Percentiles rank a stretch among this genome's conserved stretches.
Conservation (phyloP, 2,113 vertebrate genomes). For the Zosterops pallidus region DNA sequence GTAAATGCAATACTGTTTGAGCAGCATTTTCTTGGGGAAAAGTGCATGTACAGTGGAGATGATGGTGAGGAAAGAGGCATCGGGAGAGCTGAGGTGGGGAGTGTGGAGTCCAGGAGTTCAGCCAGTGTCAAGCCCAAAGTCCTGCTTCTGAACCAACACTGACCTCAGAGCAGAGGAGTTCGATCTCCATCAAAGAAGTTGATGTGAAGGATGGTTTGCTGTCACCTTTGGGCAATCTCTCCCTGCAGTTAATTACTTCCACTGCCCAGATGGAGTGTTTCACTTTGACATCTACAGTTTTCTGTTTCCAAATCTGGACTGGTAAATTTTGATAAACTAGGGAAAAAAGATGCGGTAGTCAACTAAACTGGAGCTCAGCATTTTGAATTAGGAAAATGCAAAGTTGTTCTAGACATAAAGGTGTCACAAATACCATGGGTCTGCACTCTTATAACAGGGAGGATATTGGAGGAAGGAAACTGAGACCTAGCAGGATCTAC, state of each 20-base stretch:
- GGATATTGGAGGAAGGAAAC: neutral
- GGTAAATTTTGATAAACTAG: neutral
- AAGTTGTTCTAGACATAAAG: neutral
- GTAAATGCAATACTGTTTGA: conserved; percentile 24
- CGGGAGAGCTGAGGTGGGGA: neutral
- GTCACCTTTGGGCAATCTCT: neutral
- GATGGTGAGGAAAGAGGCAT: neutral
- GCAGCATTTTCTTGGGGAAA: conserved; percentile 18
- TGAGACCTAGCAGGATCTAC: neutral
- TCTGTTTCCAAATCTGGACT: neutral
- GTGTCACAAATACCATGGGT: neutral
- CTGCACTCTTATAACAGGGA: neutral
- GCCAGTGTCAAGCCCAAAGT: neutral
- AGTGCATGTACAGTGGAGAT: neutral
- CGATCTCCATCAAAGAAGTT: rapidly evolving
- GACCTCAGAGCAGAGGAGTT: neutral
- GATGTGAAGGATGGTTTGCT: neutral
- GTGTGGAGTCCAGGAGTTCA: neutral
- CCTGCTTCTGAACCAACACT: neutral
- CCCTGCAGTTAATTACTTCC: neutral
- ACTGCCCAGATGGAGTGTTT: neutral
- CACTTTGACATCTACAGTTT: neutral
- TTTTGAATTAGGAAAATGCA: neutral
- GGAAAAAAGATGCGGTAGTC: neutral
- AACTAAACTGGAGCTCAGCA: neutral